Evolutionary conservation across 2,888 invertebrate species (phyloP).

Genomic region (Sminthurinus aureus): DNA sequence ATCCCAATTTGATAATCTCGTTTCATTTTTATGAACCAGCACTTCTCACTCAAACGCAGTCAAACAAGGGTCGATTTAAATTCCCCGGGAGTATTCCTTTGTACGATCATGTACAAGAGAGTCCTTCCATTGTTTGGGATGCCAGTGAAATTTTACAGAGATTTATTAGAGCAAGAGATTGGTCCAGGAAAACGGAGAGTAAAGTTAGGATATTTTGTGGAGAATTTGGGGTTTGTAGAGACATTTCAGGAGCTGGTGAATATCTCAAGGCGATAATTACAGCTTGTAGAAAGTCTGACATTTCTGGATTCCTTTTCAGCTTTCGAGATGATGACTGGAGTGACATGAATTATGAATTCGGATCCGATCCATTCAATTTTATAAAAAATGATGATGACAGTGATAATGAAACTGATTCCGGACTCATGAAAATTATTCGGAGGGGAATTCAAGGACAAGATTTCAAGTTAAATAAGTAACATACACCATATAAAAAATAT

Average conservation of each 20-base stretch:
- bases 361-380: not conserved
- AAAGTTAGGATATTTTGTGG: not conserved
- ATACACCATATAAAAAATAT: too few species aligned
- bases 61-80: not conserved
- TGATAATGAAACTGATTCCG: too few species aligned
- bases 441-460: too few species aligned
- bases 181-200: not conserved
- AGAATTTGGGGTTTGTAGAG: not conserved
- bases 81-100: not conserved
- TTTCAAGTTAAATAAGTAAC: too few species aligned
- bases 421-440: too few species aligned
- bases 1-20: not conserved
- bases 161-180: not conserved
- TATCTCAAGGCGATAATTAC: not conserved
- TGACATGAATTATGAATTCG: not conserved
- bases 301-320: not conserved
- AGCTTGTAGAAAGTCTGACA: not conserved
- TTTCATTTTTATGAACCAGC: not conserved
- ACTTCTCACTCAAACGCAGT: not conserved
- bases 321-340: slow-evolving; percentile 1
- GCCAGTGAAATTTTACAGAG: not conserved
- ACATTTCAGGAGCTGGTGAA: not conserved
- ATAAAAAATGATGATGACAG: too few species aligned
- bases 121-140: not conserved
- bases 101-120: not conserved